phyloP scores from a whole-genome alignment of 2,113 vertebrate genomes.

The Nothocercus julius region DNA sequence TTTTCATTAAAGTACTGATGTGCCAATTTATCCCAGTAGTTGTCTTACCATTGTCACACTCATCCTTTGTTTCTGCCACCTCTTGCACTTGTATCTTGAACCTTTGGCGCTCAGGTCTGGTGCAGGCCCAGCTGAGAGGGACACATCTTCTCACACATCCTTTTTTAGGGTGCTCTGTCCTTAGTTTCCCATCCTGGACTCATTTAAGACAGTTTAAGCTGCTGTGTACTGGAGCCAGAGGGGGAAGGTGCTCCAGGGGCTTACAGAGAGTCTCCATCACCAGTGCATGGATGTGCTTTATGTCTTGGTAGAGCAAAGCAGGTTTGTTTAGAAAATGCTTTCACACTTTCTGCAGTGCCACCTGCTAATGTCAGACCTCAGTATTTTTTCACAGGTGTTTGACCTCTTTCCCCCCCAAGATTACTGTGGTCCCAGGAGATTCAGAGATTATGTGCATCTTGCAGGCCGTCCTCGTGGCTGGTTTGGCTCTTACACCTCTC shows the following conservation, averaged over 20 bases:
- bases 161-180: too few relatives aligned
- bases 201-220: neutral
- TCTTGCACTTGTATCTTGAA: neutral
- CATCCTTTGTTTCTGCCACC: neutral
- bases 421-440: neutral
- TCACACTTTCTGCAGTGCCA: neutral
- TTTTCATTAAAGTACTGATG: neutral
- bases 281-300: neutral
- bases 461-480: neutral
- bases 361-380: neutral
- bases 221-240: neutral
- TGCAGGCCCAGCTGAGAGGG: neutral
- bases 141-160: neutral
- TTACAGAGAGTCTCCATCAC: neutral
- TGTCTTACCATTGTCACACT: neutral
- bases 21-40: neutral
- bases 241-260: neutral
- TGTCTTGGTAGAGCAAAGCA: neutral
- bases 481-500: neutral
- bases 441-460: neutral
- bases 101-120: neutral
- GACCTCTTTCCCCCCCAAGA: neutral
- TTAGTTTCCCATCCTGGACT: neutral
- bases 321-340: neutral
- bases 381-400: neutral